Conservation (phyloP, 2,797 vertebrate species). For the Sebastes minor region DNA sequence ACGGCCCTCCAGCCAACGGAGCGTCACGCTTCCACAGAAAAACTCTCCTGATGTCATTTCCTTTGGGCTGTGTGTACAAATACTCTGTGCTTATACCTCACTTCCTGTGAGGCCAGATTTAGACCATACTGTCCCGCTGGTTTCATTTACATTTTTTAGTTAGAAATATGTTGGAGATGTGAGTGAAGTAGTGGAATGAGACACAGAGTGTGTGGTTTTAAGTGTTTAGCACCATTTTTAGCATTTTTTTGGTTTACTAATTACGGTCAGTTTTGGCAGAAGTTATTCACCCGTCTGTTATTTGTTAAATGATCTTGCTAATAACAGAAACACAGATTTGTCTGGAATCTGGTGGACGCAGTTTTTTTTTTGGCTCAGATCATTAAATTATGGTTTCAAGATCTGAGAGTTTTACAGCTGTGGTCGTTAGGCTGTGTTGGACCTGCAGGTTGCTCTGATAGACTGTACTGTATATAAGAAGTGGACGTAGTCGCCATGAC, state of each 20-base stretch:
- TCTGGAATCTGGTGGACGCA: conserved; percentile 4
- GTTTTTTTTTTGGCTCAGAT: neutral
- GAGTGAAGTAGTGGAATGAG: neutral
- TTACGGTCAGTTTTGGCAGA: neutral
- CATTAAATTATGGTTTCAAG: neutral
- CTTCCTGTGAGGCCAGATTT: conserved; percentile 10
- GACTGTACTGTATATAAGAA: too few relatives aligned
- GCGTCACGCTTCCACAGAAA: neutral
- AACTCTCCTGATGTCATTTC: conserved; percentile 24
- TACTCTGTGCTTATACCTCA: neutral
- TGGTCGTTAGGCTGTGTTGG: neutral
- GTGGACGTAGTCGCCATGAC: too few relatives aligned
- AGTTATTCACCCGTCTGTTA: neutral
- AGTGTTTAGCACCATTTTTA: neutral
- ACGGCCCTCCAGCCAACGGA: neutral
- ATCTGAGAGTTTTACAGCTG: neutral
- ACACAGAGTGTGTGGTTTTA: neutral
- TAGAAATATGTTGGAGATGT: neutral
- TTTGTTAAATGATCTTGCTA: neutral
- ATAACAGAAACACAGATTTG: conserved; percentile 14
- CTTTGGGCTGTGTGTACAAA: neutral
- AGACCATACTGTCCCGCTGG: neutral
- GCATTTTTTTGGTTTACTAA: neutral
- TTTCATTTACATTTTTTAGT: neutral
- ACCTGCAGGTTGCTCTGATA: neutral